Evolutionary conservation across 1,140 invertebrate species (phyloP), one percentile per base, ranked within the genome.

Genomic region (Trypoxylus dichotomus): DNA sequence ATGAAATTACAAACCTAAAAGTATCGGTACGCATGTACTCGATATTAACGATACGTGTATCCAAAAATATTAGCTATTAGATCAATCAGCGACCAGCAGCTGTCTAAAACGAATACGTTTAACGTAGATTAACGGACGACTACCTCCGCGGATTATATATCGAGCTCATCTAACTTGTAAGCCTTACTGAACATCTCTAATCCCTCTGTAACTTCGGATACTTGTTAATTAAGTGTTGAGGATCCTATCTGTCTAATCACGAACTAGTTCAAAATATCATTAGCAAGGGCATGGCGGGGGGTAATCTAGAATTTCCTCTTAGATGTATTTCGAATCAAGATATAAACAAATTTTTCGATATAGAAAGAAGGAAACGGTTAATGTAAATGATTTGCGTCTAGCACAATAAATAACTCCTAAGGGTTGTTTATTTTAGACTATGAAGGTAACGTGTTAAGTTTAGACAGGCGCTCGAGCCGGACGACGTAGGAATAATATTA

Each of bases 211-310:
- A 54, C 19, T 54, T 54, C 47, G n/a, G 15, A 54, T n/a, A 54
- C 47, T 54, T 54, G 47, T 54, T 54, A 54, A 54, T 54, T 54
- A 54, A 54, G 47, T 54, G 47, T 54, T 54, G 47, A 54, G 47
- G 19, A 54, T 54, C 19, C 15, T n/a, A 13, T 54, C 47, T 54
- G 10, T 43, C 42, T 43, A n/a, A 19, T n/a, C 47, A 54, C 15
- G 47, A 19, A 54, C 19, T 15, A 54, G 47, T 54, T 54, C n/a
- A 54, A 19, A 54, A 54, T 54, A 15, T 54, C 47, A 19, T 54
- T 54, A 54, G 47, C 47, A 19, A 54, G 47, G 47, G 47, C 19
- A 19, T n/a, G 19, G 15, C 47, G 47, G 15, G 47, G 10, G 10
- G 47, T 15, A 54, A 54, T 54, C 19, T 54, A 54, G 47, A 6